Evolutionary conservation across 2,888 invertebrate genomes (phyloP), one percentile per base, ranked within the genome.

Genomic region (Sthenelais limicola): DNA sequence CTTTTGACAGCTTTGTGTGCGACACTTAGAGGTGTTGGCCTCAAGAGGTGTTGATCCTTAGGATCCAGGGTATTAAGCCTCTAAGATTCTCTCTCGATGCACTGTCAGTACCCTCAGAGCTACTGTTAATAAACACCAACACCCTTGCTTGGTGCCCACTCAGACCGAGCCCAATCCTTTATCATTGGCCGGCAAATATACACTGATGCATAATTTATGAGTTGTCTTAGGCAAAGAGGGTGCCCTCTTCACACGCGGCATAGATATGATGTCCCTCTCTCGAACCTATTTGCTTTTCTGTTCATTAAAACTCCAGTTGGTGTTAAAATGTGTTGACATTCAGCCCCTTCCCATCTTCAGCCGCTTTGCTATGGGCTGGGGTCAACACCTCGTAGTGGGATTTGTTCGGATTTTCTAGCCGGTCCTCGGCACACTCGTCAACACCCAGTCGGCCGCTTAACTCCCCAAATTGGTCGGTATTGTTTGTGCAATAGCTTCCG

Each of bases 111-210:
- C 21, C 62, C 38, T 12, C 38, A 12, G 62, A 18, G 62, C 62
- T 62, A 62, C 62, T 62, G 62, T 62, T 62, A 62, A 62, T 62
- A 62, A 62, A 62, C 62, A 62, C 26, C 24, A 56, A 33, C 56
- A 21, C 56, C 56, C 56, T 56, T 33, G 21, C 9, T n/a, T n/a
- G n/a, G 32, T 26, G 12, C 18, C 21, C 21, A 2, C 26, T 24
- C 26, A 35, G 12, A 28, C 38, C 7, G 62, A 28, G 62, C 62
- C 43, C 62, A 38, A 21, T 26, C 5, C 38, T 15, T 24, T 21
- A 43, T 12, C 56, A 38, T 9, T n/a, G 38, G 38, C 56, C 12
- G 24, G 33, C 15, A 38, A 38, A 35, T 38, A 35, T 35, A 15
- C 62, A 33, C 62, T 32, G 56, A 35, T 62, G 62, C 62, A 62